Conservation (phyloP, 2,888 invertebrate species). For the Sialis lutaria region DNA sequence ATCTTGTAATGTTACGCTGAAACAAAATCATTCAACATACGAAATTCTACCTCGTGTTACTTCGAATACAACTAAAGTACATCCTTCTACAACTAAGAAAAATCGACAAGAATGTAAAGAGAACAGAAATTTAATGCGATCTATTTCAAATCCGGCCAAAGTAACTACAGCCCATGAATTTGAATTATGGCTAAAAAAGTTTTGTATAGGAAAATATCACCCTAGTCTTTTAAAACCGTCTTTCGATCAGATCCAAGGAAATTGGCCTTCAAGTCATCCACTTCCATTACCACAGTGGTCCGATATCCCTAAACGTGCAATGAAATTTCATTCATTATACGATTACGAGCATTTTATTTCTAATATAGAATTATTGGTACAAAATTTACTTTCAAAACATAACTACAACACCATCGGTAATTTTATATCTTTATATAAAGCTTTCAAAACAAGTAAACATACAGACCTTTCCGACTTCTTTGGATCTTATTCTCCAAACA, state of each 20-base stretch:
- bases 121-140: background rate
- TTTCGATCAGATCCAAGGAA: conserved; percentile 30
- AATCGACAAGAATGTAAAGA: background rate
- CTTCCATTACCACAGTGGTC: conserved; percentile 65
- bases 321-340: conserved; percentile 31
- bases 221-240: conserved; percentile 10
- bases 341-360: conserved; percentile 67
- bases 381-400: conserved; percentile 63
- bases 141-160: background rate
- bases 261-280: conserved; percentile 51
- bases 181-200: too few species aligned
- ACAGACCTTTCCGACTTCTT: conserved; percentile 53
- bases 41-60: background rate
- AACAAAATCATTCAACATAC: background rate
- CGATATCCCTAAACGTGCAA: conserved; percentile 27
- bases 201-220: too few species aligned
- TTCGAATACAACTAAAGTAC: background rate
- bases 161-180: conserved; percentile 1
- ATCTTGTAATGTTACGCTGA: too few species aligned
- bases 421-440: conserved; percentile 51
- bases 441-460: conserved; percentile 42
- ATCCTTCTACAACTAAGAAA: background rate
- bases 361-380: conserved; percentile 61
- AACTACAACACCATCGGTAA: conserved; percentile 83
- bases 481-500: conserved; percentile 58